Evolutionary conservation across 2,888 invertebrate species (phyloP).

Genomic region (Epirrhoe alternata): DNA sequence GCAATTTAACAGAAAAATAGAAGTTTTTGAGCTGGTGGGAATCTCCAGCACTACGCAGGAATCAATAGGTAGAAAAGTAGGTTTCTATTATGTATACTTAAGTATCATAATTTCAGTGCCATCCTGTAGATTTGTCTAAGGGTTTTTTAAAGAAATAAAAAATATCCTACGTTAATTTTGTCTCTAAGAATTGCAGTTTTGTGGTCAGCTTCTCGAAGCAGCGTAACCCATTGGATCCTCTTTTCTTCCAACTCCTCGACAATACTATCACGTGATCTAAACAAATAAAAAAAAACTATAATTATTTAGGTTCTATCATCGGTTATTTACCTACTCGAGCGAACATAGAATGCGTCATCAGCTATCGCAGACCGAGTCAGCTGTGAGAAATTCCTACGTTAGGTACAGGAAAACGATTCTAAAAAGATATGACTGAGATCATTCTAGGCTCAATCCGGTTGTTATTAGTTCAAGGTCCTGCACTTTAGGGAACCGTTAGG

Average conservation of each 20-base stretch:
- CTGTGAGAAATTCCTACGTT: background rate
- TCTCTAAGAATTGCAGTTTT: constrained; percentile 69
- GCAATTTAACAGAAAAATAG: too few species aligned
- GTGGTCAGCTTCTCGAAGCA: constrained; percentile 58
- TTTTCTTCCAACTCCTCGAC: constrained; percentile 55
- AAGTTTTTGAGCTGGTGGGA: too few species aligned
- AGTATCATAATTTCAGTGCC: too few species aligned
- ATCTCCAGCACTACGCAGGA: too few species aligned
- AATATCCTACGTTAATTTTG: constrained; percentile 63
- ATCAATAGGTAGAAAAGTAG: too few species aligned
- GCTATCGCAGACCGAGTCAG: background rate
- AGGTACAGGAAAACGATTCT: background rate
- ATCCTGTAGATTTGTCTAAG: background rate
- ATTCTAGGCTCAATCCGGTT: background rate
- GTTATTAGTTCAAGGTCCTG: background rate
- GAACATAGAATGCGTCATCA: background rate
- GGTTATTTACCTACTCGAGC: background rate
- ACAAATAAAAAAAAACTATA: background rate
- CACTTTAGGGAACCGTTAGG: too few species aligned
- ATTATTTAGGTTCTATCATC: background rate
- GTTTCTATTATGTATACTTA: too few species aligned
- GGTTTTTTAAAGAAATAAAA: background rate
- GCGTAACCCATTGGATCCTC: constrained; percentile 53
- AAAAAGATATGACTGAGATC: background rate
- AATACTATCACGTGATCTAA: constrained; percentile 56